Evolutionary conservation across 2,888 invertebrate genomes (phyloP), one percentile per base, ranked within the genome.

Genomic region (Trichogramma evanescens): DNA sequence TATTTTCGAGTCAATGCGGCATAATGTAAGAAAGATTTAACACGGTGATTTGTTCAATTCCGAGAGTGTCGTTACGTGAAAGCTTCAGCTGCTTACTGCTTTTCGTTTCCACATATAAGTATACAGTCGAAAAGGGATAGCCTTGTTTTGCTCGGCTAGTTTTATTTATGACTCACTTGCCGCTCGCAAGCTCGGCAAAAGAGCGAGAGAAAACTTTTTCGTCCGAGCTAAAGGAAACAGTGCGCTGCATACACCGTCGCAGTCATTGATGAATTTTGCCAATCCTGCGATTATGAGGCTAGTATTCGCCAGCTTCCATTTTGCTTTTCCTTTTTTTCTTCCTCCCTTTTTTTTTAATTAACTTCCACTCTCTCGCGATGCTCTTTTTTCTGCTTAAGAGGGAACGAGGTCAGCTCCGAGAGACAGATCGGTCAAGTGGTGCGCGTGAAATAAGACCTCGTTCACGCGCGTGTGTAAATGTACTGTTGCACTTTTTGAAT

Each of bases 251-350:
- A 45, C 8, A 13, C 40, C 56, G 51, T 52, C 55, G 9, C 13
- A 44, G 48, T 56, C 56, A 56, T 56, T 60, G 60, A 56, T 56
- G 52, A 49, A 56, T 60, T 53, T 52, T 8, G 43, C 42, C 39
- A 40, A 60, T 56, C 53, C 40, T 60, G 26, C 26, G 60, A 60
- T 60, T 56, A 60, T 46, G 50, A 43, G 44, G 8, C 13, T 45
- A 4, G 4, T 42, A 5, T 6, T 4, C 26, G 42, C 8, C 4
- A 6, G 10, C 13, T 26, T 26, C 26, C 26, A 26, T 26, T 26
- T 26, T 26, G 26, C 26, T 26, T 26, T 26, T 26, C 26, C 26
- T 26, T 26, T 26, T 26, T 26, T 26, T 26, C 26, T 26, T 26
- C 26, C 26, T 26, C 26, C 26, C 13, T 13, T 26, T 26, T 26